phyloP scores from a whole-genome alignment of 2,888 invertebrate species.

The Halictus ligatus region DNA sequence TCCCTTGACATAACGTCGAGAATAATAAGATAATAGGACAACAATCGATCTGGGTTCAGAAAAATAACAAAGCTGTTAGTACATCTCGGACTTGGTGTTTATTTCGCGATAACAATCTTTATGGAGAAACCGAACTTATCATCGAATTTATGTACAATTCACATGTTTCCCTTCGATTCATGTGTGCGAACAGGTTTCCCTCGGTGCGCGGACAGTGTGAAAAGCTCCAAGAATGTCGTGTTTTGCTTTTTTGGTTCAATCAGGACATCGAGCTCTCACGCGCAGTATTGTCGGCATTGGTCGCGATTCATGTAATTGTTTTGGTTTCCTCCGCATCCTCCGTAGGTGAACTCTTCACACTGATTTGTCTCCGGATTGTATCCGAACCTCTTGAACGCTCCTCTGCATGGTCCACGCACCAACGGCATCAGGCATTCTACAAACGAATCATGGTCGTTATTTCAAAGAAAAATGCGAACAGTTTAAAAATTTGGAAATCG shows the following conservation, averaged over 20 bases:
- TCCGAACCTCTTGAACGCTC: constrained; percentile 48
- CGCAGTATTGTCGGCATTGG: constrained; percentile 35
- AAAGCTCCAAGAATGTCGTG: background rate
- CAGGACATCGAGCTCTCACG: background rate
- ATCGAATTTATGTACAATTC: background rate
- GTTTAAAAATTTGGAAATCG: background rate
- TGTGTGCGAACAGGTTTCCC: background rate
- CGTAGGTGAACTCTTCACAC: constrained; percentile 54
- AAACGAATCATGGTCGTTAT: background rate
- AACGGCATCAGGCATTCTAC: constrained; percentile 40
- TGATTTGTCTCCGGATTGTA: constrained; percentile 26
- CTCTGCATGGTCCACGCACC: constrained; percentile 57
- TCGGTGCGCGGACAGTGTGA: background rate
- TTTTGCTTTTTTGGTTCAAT: background rate
- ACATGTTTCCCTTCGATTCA: background rate
- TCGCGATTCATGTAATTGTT: constrained; percentile 41
- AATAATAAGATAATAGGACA: constrained; percentile 13
- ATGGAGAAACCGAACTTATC: background rate
- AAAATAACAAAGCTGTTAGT: background rate
- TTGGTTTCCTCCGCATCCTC: constrained; percentile 51
- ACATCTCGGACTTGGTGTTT: background rate
- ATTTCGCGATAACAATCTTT: background rate
- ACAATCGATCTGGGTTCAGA: background rate
- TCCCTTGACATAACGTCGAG: too few species aligned
- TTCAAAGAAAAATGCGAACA: background rate